phyloP scores from a whole-genome alignment of 2,888 invertebrate species.

The Oegoconia quadripuncta region DNA sequence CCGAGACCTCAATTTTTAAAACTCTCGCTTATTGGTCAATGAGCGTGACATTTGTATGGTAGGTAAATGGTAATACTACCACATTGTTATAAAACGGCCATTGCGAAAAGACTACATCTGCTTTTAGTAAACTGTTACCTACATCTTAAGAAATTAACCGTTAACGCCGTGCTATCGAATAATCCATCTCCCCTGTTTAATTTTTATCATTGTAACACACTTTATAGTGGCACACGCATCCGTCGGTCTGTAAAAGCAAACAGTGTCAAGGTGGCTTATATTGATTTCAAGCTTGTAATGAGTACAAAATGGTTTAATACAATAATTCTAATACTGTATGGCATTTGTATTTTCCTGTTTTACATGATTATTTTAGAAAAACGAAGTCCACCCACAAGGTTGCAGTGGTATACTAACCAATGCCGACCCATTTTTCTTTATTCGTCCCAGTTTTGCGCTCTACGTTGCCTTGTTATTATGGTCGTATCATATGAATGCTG shows the following conservation, averaged over 20 bases:
- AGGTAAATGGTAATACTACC: constrained; percentile 39
- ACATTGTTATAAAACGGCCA: constrained; percentile 39
- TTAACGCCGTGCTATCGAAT: constrained; percentile 16
- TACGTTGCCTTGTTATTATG: too few relatives aligned
- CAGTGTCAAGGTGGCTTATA: constrained; percentile 68
- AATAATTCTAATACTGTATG: constrained; percentile 34
- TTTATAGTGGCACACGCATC: constrained; percentile 53
- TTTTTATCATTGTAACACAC: constrained; percentile 52
- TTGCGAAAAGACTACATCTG: constrained; percentile 33
- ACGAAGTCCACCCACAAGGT: background rate
- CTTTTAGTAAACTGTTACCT: background rate
- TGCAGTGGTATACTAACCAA: background rate
- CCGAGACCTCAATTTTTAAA: constrained; percentile 75
- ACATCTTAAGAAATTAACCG: constrained; percentile 1
- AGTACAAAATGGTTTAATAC: constrained; percentile 47
- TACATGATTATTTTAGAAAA: background rate
- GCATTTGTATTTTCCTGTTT: constrained; percentile 20
- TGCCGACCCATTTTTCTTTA: constrained; percentile 1
- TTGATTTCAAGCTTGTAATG: constrained; percentile 65
- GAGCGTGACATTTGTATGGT: constrained; percentile 65
- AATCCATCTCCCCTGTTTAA: constrained; percentile 36
- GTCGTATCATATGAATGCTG: too few relatives aligned
- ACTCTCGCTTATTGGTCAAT: constrained; percentile 76
- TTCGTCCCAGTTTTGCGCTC: background rate
- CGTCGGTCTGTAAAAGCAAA: constrained; percentile 59